Percentiles rank a stretch among this genome's conserved stretches.
Evolutionary conservation across 2,113 vertebrate genomes (phyloP).

Genomic region (Danio rerio): DNA sequence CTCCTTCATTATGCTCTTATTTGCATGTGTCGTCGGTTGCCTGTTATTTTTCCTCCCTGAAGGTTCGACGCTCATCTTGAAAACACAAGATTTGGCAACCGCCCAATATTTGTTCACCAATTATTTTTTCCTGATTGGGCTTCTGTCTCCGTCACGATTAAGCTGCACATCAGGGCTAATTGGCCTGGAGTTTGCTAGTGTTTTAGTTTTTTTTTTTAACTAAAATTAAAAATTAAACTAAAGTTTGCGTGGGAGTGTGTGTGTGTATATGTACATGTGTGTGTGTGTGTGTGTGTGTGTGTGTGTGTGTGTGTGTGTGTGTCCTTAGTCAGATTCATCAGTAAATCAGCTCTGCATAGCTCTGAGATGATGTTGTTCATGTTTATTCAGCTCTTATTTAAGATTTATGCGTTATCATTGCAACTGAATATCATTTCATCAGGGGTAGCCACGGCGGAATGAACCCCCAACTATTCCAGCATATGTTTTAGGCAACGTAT

Average conservation of each 20-base stretch:
- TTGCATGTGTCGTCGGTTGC: conserved; percentile 58
- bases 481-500: too few species aligned
- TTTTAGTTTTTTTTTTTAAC: too few species aligned
- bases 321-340: too few species aligned
- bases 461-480: too few species aligned
- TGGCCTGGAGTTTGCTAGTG: conserved; percentile 12
- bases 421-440: too few species aligned
- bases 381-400: too few species aligned
- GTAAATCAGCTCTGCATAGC: too few species aligned
- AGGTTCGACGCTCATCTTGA: background rate
- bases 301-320: too few species aligned
- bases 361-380: too few species aligned
- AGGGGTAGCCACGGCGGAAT: too few species aligned
- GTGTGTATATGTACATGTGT: too few species aligned
- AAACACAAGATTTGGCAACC: conserved; percentile 65
- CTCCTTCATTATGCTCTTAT: conserved; percentile 69
- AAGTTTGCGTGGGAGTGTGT: background rate
- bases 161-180: conserved; percentile 9
- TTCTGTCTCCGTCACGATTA: conserved; percentile 16
- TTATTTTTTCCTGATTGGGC: conserved; percentile 39
- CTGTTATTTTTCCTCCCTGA: conserved; percentile 30
- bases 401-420: too few species aligned
- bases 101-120: conserved; percentile 53
- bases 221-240: background rate
- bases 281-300: background rate